Conservation (phyloP, 2,797 vertebrate genomes). For the Crenichthys baileyi region DNA sequence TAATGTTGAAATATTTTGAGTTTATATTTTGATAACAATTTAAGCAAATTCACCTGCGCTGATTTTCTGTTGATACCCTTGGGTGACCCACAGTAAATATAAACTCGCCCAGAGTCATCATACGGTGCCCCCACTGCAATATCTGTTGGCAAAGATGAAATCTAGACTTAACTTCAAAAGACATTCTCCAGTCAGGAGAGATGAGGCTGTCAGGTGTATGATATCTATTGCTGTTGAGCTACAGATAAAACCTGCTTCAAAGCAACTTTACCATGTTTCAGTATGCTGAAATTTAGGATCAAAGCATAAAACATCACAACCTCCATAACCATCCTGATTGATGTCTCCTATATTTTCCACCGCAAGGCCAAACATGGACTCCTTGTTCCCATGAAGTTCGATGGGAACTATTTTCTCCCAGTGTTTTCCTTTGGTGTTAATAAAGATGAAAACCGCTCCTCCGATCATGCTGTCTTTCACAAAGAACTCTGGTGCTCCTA, state of each 20-base stretch:
- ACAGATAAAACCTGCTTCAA: neutral
- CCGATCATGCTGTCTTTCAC: conserved; percentile 85
- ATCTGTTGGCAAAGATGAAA: conserved; percentile 77
- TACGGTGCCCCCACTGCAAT: conserved; percentile 93
- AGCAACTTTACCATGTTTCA: neutral
- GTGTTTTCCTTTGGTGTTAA: conserved; percentile 81
- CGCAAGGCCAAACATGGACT: conserved; percentile 93
- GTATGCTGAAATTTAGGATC: neutral
- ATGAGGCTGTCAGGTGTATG: neutral
- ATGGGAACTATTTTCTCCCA: conserved; percentile 84
- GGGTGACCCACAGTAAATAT: conserved; percentile 88
- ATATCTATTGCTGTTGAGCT: neutral
- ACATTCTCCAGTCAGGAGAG: neutral
- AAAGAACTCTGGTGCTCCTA: conserved; percentile 92
- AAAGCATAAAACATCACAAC: conserved; percentile 66
- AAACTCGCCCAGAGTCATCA: conserved; percentile 86
- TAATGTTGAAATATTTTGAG: neutral
- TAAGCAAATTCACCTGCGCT: conserved; percentile 82
- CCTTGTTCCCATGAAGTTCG: conserved; percentile 82
- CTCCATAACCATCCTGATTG: conserved; percentile 90
- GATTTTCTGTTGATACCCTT: conserved; percentile 82
- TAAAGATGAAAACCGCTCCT: conserved; percentile 90
- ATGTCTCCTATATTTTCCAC: conserved; percentile 91
- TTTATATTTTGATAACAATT: neutral
- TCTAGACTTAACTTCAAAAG: neutral